Evolutionary conservation across 2,797 vertebrate genomes (phyloP), one percentile per base, ranked within the genome.

Genomic region (Mastacembelus armatus): DNA sequence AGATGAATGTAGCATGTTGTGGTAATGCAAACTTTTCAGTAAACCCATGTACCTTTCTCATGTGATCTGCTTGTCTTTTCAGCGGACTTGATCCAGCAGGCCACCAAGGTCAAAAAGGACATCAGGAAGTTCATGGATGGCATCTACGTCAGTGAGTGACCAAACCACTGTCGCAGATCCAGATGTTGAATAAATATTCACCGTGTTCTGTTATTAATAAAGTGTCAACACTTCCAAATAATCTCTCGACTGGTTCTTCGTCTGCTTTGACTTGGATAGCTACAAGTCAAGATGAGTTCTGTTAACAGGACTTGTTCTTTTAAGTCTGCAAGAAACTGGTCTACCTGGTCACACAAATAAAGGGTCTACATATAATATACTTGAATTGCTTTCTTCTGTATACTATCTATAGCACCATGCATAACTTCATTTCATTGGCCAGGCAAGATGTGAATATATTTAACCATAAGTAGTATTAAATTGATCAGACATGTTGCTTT

Each of bases 41-140:
- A 18, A 15, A 67, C 15, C 8, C 2, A 2, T 58, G 9, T 11
- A 1, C 7, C 0, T 45, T 22, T 27, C 35, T 9, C 3, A 52
- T 49, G 21, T 32, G 4, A 33, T n/a, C n/a, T 19, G 10, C 0
- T 9, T 47, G 8, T 65, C 15, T 39, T 49, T 93, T 49, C 72
- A 98, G 98, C 96, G 65, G 95, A 96, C 73, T 92, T 96, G 86
- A 96, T 98, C 89, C 96, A 98, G 83, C 96, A 97, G 89, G 95
- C 96, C 71, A 97, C 96, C 58, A 96, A 95, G 54, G 96, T 97
- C 68, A 96, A 95, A 94, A 98, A 98, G 82, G 96, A 98, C 94
- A 98, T 97, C 93, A 92, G 96, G 74, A 98, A 92, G 61, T 94
- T 93, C 71, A 54, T 93, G 80, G 90, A 93, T 19, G 88, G 90